These are phyloP conservation scores for Philonicus albiceps DNA, from an alignment of 2,888 invertebrate genomes.

Conservation along the genomic window DNA sequence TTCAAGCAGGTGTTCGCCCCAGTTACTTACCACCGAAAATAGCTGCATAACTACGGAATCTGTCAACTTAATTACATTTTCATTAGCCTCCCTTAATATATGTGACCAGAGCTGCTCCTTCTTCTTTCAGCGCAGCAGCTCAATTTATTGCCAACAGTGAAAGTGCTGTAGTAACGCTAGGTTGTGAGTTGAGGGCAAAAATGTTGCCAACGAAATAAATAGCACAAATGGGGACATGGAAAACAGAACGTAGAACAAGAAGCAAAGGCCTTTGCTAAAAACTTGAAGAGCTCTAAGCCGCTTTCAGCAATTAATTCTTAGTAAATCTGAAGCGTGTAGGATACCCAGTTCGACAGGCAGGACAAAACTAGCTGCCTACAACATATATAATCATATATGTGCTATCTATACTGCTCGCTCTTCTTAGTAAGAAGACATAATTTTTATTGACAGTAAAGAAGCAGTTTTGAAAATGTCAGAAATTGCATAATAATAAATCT, in stretches of 20 bases:
- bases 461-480: background rate
- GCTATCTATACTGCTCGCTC: background rate
- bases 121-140: background rate
- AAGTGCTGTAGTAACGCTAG: background rate
- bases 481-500: background rate
- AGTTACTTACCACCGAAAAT: constrained; percentile 17
- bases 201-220: background rate
- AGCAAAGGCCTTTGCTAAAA: background rate
- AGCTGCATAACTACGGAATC: constrained; percentile 12
- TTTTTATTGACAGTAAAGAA: background rate
- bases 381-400: background rate
- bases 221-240: background rate
- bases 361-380: background rate
- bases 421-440: background rate
- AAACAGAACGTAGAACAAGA: background rate
- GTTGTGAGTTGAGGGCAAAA: background rate
- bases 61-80: constrained; percentile 18
- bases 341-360: background rate
- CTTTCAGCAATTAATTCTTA: background rate
- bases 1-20: constrained; percentile 1
- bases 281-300: background rate
- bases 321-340: background rate
- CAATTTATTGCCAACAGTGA: background rate
- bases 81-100: constrained; percentile 3
- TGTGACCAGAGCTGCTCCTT: background rate